Percentiles rank a stretch among this genome's conserved stretches.
These are phyloP conservation scores for Amphimedon queenslandica DNA, from an alignment of 37 sponge, comb jelly and placozoan genomes.

Conservation along the genomic window DNA sequence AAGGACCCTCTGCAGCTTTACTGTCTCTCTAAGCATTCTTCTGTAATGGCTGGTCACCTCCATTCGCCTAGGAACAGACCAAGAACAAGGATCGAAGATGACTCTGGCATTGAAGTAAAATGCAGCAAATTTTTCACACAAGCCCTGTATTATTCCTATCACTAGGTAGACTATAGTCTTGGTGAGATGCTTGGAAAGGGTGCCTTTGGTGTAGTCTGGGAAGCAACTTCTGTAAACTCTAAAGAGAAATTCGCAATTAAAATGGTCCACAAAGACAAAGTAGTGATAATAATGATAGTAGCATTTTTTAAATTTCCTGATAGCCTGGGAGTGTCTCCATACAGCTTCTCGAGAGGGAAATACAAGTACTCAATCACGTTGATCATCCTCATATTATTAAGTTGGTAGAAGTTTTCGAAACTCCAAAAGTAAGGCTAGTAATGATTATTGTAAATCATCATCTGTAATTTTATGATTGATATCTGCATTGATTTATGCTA, in stretches of 20 bases:
- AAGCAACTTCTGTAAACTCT: constrained; percentile 52
- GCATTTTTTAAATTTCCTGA: not conserved
- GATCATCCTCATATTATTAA: constrained; percentile 84
- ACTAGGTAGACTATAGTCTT: constrained; percentile 38
- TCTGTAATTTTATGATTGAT: not conserved
- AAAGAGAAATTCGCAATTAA: constrained; percentile 78
- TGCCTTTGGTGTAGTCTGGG: constrained; percentile 77
- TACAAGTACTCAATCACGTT: constrained; percentile 75
- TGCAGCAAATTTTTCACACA: too few species aligned
- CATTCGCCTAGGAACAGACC: not conserved
- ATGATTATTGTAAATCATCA: not conserved
- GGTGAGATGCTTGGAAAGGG: constrained; percentile 83
- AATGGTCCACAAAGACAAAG: constrained; percentile 87
- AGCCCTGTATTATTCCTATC: too few species aligned
- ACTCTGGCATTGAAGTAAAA: constrained; percentile 60
- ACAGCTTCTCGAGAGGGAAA: constrained; percentile 82
- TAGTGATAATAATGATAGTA: too few species aligned
- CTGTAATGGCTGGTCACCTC: too few species aligned
- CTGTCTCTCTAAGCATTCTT: too few species aligned
- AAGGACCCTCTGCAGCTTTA: too few species aligned
- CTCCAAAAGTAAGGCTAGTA: constrained; percentile 67
- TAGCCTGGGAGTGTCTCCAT: constrained; percentile 79
- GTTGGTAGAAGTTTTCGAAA: constrained; percentile 86
- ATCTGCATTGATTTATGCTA: too few species aligned
- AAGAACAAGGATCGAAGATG: constrained; percentile 67